A percentile compares a stretch with the other conserved stretches of the same genome.
Evolutionary conservation across 2,888 invertebrate genomes (phyloP).

Genomic region (Ectemnius continuus): DNA sequence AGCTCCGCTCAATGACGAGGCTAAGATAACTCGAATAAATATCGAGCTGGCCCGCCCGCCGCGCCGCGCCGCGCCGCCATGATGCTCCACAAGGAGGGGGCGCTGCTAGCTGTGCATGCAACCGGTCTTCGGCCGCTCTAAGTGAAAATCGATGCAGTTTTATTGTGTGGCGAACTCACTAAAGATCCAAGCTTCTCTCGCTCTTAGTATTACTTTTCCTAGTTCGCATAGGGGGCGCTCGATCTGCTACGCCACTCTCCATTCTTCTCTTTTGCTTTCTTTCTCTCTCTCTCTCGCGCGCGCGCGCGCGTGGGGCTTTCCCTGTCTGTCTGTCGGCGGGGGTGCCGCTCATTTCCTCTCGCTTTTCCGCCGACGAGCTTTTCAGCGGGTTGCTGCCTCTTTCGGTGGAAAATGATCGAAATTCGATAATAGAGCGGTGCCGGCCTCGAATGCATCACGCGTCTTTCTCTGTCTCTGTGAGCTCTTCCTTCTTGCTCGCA

Average conservation of each 20-base stretch:
- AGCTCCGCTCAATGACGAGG: neutral
- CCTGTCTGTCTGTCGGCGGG: too few relatives aligned
- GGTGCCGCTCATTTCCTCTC: too few relatives aligned
- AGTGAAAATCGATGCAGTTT: conserved; percentile 69
- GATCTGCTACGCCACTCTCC: neutral
- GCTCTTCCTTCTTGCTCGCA: too few relatives aligned
- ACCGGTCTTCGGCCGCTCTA: conserved; percentile 60
- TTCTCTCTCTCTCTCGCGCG: neutral
- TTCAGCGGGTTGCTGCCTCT: conserved; percentile 1
- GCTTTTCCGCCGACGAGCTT: neutral
- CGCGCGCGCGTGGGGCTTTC: too few relatives aligned
- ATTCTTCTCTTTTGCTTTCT: neutral
- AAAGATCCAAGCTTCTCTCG: conserved; percentile 16
- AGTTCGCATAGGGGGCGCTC: neutral
- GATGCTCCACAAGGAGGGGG: too few relatives aligned
- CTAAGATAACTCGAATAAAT: conserved; percentile 15
- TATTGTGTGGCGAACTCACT: conserved; percentile 55
- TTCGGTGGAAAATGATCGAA: conserved; percentile 38
- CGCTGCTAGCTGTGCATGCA: too few relatives aligned
- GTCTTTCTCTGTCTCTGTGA: too few relatives aligned
- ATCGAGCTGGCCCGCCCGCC: neutral
- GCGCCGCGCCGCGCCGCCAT: too few relatives aligned
- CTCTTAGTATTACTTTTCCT: conserved; percentile 10
- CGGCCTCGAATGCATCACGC: neutral
- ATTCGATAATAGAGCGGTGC: conserved; percentile 40